Evolutionary conservation across 1,140 invertebrate species (phyloP).

Genomic region (Drosophila nikananu): DNA sequence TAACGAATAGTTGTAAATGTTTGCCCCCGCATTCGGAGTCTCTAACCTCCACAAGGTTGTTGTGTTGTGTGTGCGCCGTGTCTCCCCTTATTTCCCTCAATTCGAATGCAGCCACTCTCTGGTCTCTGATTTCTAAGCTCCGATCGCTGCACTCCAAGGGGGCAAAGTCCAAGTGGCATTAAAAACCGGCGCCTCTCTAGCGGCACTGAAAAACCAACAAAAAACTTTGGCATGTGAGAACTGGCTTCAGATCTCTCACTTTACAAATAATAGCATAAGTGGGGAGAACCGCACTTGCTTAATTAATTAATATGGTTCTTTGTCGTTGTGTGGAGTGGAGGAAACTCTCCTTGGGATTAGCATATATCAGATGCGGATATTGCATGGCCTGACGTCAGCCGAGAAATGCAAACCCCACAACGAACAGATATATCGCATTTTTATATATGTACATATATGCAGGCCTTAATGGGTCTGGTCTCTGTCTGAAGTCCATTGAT

Average conservation of each 20-base stretch:
- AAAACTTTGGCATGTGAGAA: background rate
- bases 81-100: background rate
- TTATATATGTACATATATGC: background rate
- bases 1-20: slow-evolving; percentile 15
- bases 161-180: slow-evolving; percentile 37
- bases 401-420: slow-evolving; percentile 19
- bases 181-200: background rate
- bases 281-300: background rate
- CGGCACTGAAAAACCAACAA: background rate
- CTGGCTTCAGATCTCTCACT: background rate
- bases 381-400: slow-evolving; percentile 17
- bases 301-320: background rate
- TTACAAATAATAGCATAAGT: slow-evolving; percentile 1
- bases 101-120: slow-evolving; percentile 33
- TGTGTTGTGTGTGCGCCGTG: slow-evolving; percentile 25
- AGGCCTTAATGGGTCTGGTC: slow-evolving; percentile 11
- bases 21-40: slow-evolving; percentile 41
- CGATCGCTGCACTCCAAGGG: slow-evolving; percentile 6
- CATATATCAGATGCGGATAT: slow-evolving; percentile 38
- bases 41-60: slow-evolving; percentile 55
- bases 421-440: slow-evolving; percentile 4
- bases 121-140: slow-evolving; percentile 44
- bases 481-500: slow-evolving; percentile 13
- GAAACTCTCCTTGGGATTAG: slow-evolving; percentile 44
- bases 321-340: background rate